Evolutionary conservation across 2,113 vertebrate species (phyloP).

Genomic region (Hippoglossus stenolepis): DNA sequence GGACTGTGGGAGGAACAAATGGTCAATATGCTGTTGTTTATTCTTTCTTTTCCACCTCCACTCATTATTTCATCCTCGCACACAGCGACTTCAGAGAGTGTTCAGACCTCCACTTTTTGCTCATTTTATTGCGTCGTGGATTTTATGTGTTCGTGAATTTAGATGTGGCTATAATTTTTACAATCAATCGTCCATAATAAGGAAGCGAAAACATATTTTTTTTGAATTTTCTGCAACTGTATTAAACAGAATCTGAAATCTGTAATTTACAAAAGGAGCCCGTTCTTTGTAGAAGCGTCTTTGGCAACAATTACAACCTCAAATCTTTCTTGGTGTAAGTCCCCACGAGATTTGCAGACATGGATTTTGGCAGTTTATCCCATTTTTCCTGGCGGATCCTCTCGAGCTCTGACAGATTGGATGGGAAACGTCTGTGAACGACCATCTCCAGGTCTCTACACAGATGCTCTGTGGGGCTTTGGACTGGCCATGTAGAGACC

Average conservation of each 20-base stretch:
- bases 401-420: neutral
- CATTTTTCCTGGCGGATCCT: neutral
- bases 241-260: neutral
- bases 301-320: neutral
- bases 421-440: neutral
- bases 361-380: conserved; percentile 4
- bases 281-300: neutral
- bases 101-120: neutral
- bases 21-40: neutral
- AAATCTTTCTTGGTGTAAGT: neutral
- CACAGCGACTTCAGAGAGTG: neutral
- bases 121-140: neutral
- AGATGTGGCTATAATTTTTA: no score
- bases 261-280: neutral
- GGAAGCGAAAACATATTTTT: no score
- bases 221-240: neutral
- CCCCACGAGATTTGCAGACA: neutral
- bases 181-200: no score
- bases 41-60: conserved; percentile 21
- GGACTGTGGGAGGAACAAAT: no score
- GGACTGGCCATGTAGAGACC: neutral
- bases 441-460: neutral
- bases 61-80: neutral
- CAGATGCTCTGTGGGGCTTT: neutral
- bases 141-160: neutral